Conservation (phyloP, 2,888 invertebrate genomes). For the Callosobruchus maculatus region DNA sequence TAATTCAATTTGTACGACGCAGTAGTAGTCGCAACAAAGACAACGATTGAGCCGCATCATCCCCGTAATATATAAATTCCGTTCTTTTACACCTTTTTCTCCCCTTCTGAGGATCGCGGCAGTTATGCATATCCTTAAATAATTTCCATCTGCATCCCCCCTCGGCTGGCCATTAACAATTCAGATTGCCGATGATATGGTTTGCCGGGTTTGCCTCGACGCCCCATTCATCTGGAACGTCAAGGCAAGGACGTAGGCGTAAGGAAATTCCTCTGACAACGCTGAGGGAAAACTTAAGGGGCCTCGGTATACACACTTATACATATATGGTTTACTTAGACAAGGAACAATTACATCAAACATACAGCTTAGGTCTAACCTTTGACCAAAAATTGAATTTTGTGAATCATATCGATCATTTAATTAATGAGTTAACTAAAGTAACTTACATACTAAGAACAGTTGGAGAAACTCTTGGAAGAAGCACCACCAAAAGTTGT, state of each 20-base stretch:
- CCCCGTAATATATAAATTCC: neutral
- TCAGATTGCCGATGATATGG: slow-evolving; percentile 43
- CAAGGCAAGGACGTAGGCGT: slow-evolving; percentile 5
- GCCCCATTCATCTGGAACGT: slow-evolving; percentile 15
- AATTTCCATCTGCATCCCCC: slow-evolving; percentile 31
- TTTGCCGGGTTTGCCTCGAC: slow-evolving; percentile 21
- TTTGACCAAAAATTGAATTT: too few relatives aligned
- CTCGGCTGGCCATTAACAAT: slow-evolving; percentile 44
- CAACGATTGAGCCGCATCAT: neutral
- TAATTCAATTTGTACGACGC: neutral
- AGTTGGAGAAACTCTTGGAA: too few relatives aligned
- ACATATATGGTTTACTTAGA: too few relatives aligned
- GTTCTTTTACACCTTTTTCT: neutral
- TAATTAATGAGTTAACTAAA: too few relatives aligned
- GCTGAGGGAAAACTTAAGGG: too few relatives aligned
- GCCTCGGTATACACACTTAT: too few relatives aligned
- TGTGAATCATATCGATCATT: too few relatives aligned
- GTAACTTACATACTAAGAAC: too few relatives aligned
- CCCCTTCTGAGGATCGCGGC: neutral
- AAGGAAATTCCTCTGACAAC: too few relatives aligned
- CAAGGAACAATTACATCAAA: too few relatives aligned
- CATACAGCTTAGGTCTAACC: too few relatives aligned
- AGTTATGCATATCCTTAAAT: slow-evolving; percentile 8
- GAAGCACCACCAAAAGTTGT: too few relatives aligned
- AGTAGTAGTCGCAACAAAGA: neutral